Evolutionary conservation across 2,797 vertebrate genomes (phyloP).

Genomic region (Phoeniculus purpureus): DNA sequence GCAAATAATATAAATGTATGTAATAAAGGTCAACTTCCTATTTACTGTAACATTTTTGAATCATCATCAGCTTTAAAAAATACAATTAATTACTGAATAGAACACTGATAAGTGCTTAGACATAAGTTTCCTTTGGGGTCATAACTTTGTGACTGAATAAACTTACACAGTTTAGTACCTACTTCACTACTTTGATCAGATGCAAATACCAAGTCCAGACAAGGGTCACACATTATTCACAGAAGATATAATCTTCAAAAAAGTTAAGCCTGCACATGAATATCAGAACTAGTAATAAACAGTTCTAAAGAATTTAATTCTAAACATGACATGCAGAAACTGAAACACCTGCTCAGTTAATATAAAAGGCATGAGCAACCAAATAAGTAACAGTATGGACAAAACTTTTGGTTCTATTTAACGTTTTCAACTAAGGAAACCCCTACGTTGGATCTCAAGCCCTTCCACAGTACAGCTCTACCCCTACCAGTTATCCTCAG

Average conservation of each 20-base stretch:
- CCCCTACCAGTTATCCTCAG: neutral
- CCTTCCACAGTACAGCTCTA: neutral
- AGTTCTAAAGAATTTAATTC: neutral
- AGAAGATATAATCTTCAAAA: neutral
- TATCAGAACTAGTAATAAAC: neutral
- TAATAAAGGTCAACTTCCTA: neutral
- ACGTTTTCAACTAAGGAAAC: neutral
- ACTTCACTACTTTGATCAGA: neutral
- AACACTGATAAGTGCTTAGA: neutral
- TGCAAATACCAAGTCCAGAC: neutral
- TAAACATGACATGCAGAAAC: neutral
- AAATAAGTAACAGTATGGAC: neutral
- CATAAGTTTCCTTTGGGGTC: neutral
- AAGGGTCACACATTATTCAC: neutral
- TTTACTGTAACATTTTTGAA: neutral
- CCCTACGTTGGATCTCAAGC: neutral
- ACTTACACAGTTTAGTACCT: neutral
- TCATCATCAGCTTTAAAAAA: neutral
- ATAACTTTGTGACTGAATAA: neutral
- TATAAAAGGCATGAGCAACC: neutral
- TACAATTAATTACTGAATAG: neutral
- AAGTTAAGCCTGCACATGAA: neutral
- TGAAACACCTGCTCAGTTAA: neutral
- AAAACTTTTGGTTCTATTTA: neutral
- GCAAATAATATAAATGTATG: neutral